Base-by-base conservation (phyloP, 1,140 invertebrate species). In the Drosophila nannoptera region DNA sequence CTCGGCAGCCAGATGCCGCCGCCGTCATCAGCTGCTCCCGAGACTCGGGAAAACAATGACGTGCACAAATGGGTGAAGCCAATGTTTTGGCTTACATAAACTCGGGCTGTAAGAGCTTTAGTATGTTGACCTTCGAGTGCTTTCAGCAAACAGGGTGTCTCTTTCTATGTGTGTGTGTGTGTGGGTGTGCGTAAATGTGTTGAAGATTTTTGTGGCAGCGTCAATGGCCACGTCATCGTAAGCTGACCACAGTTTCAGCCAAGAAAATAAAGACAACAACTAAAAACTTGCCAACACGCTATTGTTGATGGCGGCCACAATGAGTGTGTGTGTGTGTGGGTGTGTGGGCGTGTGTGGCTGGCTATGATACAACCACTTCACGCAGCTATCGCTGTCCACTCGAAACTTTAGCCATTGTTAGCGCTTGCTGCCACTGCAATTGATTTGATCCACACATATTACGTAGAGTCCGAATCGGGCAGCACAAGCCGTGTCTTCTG, bases 61-160 rank as follows among this genome's bases (percentile, higher is more conserved):
- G 64, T 50, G 43, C 56, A 61, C 42, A 71, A 67, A 67, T 71
- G 36, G 40, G 33, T 35, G 33, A 53, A 60, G 54, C 54, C 35
- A 48, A 33, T 59, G 46, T 58, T 45, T 31, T 33, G 46, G 49
- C 48, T 53, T 60, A 46, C 50, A 60, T 12, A 64, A 56, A 56
- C 66, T 46, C 36, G n/a, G 9, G 22, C 42, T 52, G 11, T 63
- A 50, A 63, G 52, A 29, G 48, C 22, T 31, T 46, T 43, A 46
- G 67, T 64, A 65, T 71, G 58, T 75, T 64, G 68, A 62, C 78
- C 78, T 82, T 81, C 46, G 55, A 70, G 29, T 63, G 49, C 69
- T 52, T 53, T 65, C 46, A 53, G 49, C n/a, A 4, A 4, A 38
- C 11, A 49, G 40, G 12, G 38, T 12, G 2, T 11, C 14, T 46